Evolutionary conservation across 2,113 vertebrate genomes (phyloP), one percentile per base, ranked within the genome.

Genomic region (Phaethon lepturus): DNA sequence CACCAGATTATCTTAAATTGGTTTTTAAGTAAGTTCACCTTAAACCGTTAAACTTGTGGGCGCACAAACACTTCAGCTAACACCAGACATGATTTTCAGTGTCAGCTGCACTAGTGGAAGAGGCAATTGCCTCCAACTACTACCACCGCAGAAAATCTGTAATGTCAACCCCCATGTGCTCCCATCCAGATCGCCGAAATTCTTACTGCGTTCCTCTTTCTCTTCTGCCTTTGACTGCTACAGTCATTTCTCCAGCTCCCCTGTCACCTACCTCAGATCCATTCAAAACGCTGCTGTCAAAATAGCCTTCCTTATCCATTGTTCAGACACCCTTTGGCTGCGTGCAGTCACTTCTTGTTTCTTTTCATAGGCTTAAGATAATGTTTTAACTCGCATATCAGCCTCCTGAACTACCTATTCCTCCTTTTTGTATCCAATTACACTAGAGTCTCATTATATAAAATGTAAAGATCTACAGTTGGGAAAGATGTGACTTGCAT

Each of bases 221-320:
- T 73, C 73, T 91, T 87, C 80, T 73, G 89, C 62, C 86, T 85
- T 68, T 1, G 0, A 69, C 52, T 35, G 53, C 60, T 63, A 62
- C 56, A 86, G 71, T 76, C 69, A 17, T 73, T 76, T 38, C 71
- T 17, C 28, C 10, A 35, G 29, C 42, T 79, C 64, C 77, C 74
- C 66, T 59, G 80, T 71, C 89, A 95, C 74, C 89, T 66, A 93
- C 62, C 73, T 88, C 78, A 13, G 66, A 85, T 90, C 87, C 71
- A 82, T 90, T 96, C 94, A 92, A 94, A 97, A 95, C 13, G 93
- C 8, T 91, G 74, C 89, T 97, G 96, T 95, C 94, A 97, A 96
- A 97, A 97, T 96, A 97, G 90, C 93, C 87, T 97, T 96, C 89
- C 87, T 91, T 31, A 47, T 10, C 91, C 82, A 91, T 96, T 96